Base-by-base conservation (phyloP, 2,113 vertebrate species). In the Channa maculata region DNA sequence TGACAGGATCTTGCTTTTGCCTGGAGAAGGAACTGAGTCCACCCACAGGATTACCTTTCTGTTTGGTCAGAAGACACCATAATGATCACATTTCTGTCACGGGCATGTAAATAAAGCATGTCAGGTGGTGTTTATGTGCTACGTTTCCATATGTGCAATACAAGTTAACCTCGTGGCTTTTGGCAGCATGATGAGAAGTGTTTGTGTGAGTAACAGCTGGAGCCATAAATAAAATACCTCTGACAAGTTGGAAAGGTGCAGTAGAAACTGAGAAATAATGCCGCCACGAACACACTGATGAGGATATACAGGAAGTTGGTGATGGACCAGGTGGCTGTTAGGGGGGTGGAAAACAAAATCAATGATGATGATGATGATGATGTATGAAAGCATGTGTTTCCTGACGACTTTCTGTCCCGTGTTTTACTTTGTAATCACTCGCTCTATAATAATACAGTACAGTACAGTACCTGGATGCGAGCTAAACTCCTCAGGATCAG, bases 21-120 rank as follows among this genome's bases (percentile, higher is more conserved):
- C 60, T 4, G 92, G 92, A 78, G 91, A 91, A 5, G 91, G 91
- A 71, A 92, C 63, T 0, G 91, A 89, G 39, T 85, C 75, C 63
- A 72, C 79, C 92, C 92, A 93, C 46, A 84, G 11, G 39, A 70
- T 0, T 0, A 72, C 15, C 58, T 9, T 87, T 67, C 92, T 93
- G 9, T 63, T 41, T 8, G 39, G 46, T 54, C 5, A 63, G 51
- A 73, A 59, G 24, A 24, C 24, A 24, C 24, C 24, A 24, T 24
- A 24, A 24, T 24, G 24, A 24, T 24, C 24, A 24, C 24, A 24
- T 24, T 24, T 24, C 24, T 24, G 24, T 24, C 24, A 24, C 24
- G 24, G 24, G 24, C 24, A 24, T 24, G 24, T 24, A 24, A 24
- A 24, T 24, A 24, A 24, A 24, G 24, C 24, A 24, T 24, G 24